phyloP scores from a whole-genome alignment of 2,888 invertebrate species.

The Gastracanthus pulcherrimus region DNA sequence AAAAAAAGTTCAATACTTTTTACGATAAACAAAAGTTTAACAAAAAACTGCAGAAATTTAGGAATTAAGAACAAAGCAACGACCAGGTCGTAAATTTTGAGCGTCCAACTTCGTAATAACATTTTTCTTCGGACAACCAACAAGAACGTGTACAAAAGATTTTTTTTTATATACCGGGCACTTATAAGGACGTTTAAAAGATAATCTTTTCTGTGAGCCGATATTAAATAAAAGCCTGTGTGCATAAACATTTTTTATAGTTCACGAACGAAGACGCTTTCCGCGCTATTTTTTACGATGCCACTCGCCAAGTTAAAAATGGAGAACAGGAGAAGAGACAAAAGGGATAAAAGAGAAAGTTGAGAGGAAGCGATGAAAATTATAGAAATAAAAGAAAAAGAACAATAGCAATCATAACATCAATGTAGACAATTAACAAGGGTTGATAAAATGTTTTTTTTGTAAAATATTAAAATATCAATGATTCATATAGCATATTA shows the following conservation, averaged over 20 bases:
- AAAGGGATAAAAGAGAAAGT: background rate
- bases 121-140: background rate
- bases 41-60: background rate
- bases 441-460: too few species aligned
- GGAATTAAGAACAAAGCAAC: background rate
- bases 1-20: background rate
- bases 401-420: too few species aligned
- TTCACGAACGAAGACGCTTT: background rate
- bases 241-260: conserved; percentile 21
- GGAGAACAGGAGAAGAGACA: too few species aligned
- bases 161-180: background rate
- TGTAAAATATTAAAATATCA: too few species aligned
- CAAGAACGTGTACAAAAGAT: background rate
- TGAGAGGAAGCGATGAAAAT: background rate
- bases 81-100: background rate
- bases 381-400: too few species aligned
- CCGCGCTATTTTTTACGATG: conserved; percentile 8
- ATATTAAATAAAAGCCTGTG: conserved; percentile 6
- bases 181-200: background rate
- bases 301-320: too few species aligned
- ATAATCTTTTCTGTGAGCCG: conserved; percentile 3
- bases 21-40: background rate
- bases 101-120: conserved; percentile 7
- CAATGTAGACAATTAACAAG: too few species aligned
- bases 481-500: too few species aligned